Evolutionary conservation across 2,113 vertebrate species (phyloP), one percentile per base, ranked within the genome.

Genomic region (Pseudolaguvia tuberculata): DNA sequence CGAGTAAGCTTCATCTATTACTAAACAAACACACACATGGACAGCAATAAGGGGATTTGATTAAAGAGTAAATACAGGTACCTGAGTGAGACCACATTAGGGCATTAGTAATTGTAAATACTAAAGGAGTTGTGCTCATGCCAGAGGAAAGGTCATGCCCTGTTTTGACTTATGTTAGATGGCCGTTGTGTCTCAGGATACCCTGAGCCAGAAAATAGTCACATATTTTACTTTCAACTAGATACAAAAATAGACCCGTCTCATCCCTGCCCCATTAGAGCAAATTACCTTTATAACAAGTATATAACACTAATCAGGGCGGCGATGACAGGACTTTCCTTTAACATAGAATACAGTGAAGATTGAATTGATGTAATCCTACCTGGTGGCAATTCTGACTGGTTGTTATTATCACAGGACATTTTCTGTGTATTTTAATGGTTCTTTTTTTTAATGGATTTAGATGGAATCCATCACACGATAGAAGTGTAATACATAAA

Each of bases 1-100:
- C 90, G 92, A 92, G 95, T 98, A 91, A 83, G 88, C 55, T 45
- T 72, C 12, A 27, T 10, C 10, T 57, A 76, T 48, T 66, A 72
- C 42, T 39, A 75, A 6, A 39, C 5, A 75, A 20, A 3, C 27
- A 31, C 31, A 47, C 27, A 21, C 58, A 48, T 51, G 23, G 17
- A 48, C 51, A 63, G 27, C 7, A 59, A 23, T 23, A 29, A n/a
- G 31, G 8, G 2, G 29, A 51, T 67, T 23, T 75, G 17, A 53
- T 42, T 27, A 5, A 29, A 20, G 1, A 42, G 1, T 42, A 9
- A 13, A 61, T 5, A 9, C 15, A 25, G n/a, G 27, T 39, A 45
- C 14, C 67, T 70, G 21, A 17, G 52, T 42, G n/a, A 8, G 31
- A 31, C 55, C 0, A 9, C 4, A 42, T 6, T 70, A 17, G 15